Percentiles rank a stretch among this genome's conserved stretches.
These are phyloP conservation scores for Chelonoidis abingdonii DNA, from an alignment of 2,113 vertebrate species.

Conservation along the genomic window DNA sequence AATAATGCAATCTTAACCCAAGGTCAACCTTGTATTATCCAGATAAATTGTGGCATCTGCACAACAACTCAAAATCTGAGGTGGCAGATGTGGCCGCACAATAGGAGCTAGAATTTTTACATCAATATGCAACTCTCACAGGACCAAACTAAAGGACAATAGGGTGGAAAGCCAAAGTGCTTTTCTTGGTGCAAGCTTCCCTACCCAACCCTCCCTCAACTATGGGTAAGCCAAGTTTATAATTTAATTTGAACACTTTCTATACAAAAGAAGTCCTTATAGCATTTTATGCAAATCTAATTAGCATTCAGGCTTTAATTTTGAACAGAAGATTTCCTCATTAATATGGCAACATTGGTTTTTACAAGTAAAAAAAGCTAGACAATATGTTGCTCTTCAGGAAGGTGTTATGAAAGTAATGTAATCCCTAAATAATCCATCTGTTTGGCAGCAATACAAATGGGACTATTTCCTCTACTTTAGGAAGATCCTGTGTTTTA, in stretches of 20 bases:
- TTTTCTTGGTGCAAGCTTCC: not conserved
- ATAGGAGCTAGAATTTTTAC: constrained; percentile 56
- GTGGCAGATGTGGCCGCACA: constrained; percentile 67
- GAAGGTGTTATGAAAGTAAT: not conserved
- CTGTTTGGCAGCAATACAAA: not conserved
- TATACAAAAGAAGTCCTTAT: not conserved
- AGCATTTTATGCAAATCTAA: not conserved
- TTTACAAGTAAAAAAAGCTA: not conserved
- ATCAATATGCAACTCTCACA: constrained; percentile 34
- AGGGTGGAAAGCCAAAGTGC: constrained; percentile 10
- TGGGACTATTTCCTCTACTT: not conserved
- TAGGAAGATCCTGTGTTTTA: not conserved
- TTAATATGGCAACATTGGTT: rapidly evolving
- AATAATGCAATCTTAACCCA: constrained; percentile 53
- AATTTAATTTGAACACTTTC: not conserved
- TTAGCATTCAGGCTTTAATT: not conserved
- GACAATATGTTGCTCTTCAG: not conserved
- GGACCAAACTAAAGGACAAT: constrained; percentile 31
- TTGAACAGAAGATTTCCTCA: not conserved
- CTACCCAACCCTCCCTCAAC: not conserved
- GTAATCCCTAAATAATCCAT: not conserved
- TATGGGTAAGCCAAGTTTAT: not conserved
- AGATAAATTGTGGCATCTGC: constrained; percentile 65
- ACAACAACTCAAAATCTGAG: constrained; percentile 62
- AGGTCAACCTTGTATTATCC: constrained; percentile 59